Percentiles rank a stretch among this genome's conserved stretches.
These are phyloP conservation scores for Drosophila subsilvestris DNA, from an alignment of 2,888 invertebrate genomes.

Conservation along the genomic window DNA sequence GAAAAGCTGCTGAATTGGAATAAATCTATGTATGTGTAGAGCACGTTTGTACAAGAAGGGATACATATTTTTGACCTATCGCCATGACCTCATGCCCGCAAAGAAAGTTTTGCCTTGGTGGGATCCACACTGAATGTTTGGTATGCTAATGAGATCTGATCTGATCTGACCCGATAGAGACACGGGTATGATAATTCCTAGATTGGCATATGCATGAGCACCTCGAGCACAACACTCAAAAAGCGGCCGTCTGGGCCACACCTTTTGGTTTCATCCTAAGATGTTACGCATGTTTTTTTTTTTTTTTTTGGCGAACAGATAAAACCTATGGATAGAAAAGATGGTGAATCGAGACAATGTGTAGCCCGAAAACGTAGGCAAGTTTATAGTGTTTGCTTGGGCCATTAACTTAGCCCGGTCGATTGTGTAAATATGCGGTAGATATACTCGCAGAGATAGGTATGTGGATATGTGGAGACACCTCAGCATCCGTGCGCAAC, in stretches of 20 bases:
- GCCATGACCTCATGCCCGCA: conserved; percentile 17
- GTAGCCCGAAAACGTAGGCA: conserved; percentile 49
- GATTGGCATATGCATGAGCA: conserved; percentile 23
- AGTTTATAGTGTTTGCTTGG: conserved; percentile 48
- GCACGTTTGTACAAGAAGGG: neutral
- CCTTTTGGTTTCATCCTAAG: conserved; percentile 29
- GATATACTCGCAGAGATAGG: conserved; percentile 10
- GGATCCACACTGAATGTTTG: conserved; percentile 22
- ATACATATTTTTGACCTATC: neutral
- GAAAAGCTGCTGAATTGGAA: neutral
- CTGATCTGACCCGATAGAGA: conserved; percentile 28
- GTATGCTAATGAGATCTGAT: conserved; percentile 37
- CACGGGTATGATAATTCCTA: conserved; percentile 12
- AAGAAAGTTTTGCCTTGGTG: conserved; percentile 38
- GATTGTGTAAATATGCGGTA: conserved; percentile 56
- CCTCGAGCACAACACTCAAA: conserved; percentile 18
- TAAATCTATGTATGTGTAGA: neutral
- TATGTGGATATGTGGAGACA: conserved; percentile 8
- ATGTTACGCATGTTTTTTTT: conserved; percentile 44
- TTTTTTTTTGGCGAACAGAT: conserved; percentile 33
- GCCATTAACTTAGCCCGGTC: conserved; percentile 43
- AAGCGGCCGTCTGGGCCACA: conserved; percentile 42
- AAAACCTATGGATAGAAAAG: conserved; percentile 21
- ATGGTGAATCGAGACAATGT: conserved; percentile 17
- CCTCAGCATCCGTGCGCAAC: conserved; percentile 36